Base-by-base conservation (phyloP, 2,888 invertebrate genomes). In the Aleiodes testaceus region DNA sequence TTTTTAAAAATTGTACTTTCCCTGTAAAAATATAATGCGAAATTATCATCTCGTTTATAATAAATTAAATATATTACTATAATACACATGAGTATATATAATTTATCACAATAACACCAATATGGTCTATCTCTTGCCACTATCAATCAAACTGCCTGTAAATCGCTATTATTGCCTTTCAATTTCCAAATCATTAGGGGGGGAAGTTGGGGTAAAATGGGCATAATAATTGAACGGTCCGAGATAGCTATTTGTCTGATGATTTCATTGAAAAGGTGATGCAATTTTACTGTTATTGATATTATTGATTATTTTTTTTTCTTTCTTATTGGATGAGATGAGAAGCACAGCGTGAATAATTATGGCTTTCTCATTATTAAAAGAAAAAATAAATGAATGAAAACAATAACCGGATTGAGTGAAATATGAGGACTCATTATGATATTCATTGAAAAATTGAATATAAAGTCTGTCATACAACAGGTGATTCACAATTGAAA, bases 121-220 rank as follows among this genome's bases (percentile, higher is more conserved):
- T n/a, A n/a, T n/a, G n/a, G n/a, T 36, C 30, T 36, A n/a, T 9
- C 12, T 26, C 4, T 75, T 72, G 75, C 77, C 80, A 77, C 77
- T 77, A 77, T 83, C 85, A 85, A 85, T 85, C 85, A 84, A 81
- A 82, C 81, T 79, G 79, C 79, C 81, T 85, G 84, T 85, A 85
- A 85, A 85, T 85, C 85, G 84, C 80, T 83, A 81, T 72, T 22
- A 64, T 73, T 78, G 78, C 77, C 80, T 83, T 5, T 5, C 5
- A 83, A 84, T 84, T 81, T 81, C 82, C 76, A 77, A 65, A 76
- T 79, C 75, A 82, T 82, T 82, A 82, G 5, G 22, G 22, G 22
- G 22, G 4, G 22, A 22, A 4, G n/a, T n/a, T 22, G 22, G 22
- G 22, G 22, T 4, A 22, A 22, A 22, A 22, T 22, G 22, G 22